Base-by-base conservation (phyloP, 2,797 vertebrate species). In the Chiloscyllium punctatum region DNA sequence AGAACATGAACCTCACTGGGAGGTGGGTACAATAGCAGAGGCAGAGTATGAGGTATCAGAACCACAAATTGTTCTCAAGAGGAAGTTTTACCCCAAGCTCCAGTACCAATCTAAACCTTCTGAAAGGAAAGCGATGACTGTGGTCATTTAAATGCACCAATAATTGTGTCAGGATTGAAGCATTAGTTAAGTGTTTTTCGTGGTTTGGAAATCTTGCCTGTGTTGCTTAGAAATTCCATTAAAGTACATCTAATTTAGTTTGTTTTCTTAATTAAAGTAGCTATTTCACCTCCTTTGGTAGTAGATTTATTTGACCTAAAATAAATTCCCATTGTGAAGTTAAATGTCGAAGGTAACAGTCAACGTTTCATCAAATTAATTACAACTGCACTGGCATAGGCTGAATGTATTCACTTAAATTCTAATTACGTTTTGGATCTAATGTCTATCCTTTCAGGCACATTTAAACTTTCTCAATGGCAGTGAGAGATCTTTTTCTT, bases 321-420 rank as follows among this genome's bases (percentile, higher is more conserved):
- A 74, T 51, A 30, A 94, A 11, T 37, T 94, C 27, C 94, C 68
- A 21, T 74, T 94, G 69, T 33, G 92, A 94, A 94, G 68, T 71
- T 94, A 94, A 94, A 94, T 94, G 92, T 72, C 37, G 48, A 16
- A 33, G 53, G 71, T 13, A 74, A 25, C 71, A 74, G 94, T 53
- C 94, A 94, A 71, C 92, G 94, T 94, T 23, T 94, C 92, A 94
- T 94, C 92, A 72, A 48, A 23, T 94, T 94, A 71, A 69, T 94
- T 72, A 62, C 69, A n/a, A 94, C 94, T 53, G 16, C 15, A n/a
- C 27, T 94, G 71, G 37, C 27, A 33, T 42, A 74, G 42, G 69
- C 69, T 94, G 71, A 94, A 74, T 51, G 21, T 53, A 51, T 74
- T 71, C 42, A 94, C 71, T 74, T 94, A 94, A 74, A 74, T 27